phyloP scores from a whole-genome alignment of 1,140 invertebrate genomes.

The Scylla paramamosain region DNA sequence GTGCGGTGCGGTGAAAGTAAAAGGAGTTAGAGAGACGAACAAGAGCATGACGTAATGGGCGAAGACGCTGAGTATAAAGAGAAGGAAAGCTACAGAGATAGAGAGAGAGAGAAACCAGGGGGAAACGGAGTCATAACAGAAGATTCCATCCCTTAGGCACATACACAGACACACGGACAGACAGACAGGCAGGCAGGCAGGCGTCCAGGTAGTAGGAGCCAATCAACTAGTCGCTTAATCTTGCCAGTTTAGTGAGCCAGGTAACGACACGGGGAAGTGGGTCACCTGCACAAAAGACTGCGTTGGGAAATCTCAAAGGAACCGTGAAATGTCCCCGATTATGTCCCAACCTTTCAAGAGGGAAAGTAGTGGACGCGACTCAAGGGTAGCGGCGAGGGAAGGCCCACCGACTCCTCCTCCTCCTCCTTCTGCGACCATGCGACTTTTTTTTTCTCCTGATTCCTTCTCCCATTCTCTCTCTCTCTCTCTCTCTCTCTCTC shows the following conservation, averaged over 20 bases:
- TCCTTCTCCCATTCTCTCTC: not conserved
- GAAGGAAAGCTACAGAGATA: not conserved
- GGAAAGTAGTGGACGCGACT: conserved; percentile 28
- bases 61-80: not conserved
- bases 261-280: conserved; percentile 50
- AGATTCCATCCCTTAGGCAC: not conserved
- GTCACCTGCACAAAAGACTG: conserved; percentile 53
- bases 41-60: not conserved
- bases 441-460: not conserved
- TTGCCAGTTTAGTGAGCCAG: conserved; percentile 50
- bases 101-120: too few species aligned
- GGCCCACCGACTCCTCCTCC: too few species aligned
- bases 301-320: conserved; percentile 60
- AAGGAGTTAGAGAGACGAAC: too few species aligned
- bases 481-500: too few species aligned
- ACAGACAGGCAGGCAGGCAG: not conserved
- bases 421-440: too few species aligned
- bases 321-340: conserved; percentile 58
- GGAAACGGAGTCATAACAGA: too few species aligned
- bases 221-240: conserved; percentile 34
- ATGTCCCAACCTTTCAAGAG: conserved; percentile 38
- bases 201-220: not conserved
- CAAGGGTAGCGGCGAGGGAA: conserved; percentile 25
- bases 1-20: not conserved
- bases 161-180: not conserved